A percentile compares a stretch with the other conserved stretches of the same genome.
phyloP scores from a whole-genome alignment of 2,113 vertebrate genomes.

The Pantherophis guttatus region DNA sequence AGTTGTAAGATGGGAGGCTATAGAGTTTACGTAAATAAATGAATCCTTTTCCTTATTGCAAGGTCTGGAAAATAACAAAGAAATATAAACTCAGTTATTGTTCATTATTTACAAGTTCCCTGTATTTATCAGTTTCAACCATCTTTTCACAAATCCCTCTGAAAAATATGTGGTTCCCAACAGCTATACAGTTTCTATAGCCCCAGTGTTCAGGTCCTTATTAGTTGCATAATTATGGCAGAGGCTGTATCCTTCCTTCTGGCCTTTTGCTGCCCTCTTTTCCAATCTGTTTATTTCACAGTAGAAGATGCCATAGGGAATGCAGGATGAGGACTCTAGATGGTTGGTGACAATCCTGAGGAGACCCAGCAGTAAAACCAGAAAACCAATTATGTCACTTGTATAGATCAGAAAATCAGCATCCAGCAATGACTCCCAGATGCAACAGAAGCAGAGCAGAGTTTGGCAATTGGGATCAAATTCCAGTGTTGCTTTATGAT shows the following conservation, averaged over 20 bases:
- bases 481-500: neutral
- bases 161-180: neutral
- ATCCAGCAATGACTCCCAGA: neutral
- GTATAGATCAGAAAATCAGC: neutral
- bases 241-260: neutral
- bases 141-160: neutral
- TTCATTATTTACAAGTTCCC: neutral
- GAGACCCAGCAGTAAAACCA: neutral
- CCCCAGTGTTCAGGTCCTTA: neutral
- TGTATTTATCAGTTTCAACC: neutral
- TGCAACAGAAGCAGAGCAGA: neutral
- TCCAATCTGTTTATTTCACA: neutral
- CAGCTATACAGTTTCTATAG: neutral
- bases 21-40: neutral
- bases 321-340: neutral
- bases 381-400: neutral
- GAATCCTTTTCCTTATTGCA: neutral
- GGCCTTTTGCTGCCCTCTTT: neutral
- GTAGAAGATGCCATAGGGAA: neutral
- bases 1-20: neutral
- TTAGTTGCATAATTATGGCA: neutral
- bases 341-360: neutral
- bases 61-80: neutral
- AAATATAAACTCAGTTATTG: neutral
- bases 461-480: neutral